Percentiles rank a stretch among this genome's conserved stretches.
These are phyloP conservation scores for Catostylus mosaicus DNA, from an alignment of 30 jellyfish, hydroid and myxozoan genomes.

Conservation along the genomic window DNA sequence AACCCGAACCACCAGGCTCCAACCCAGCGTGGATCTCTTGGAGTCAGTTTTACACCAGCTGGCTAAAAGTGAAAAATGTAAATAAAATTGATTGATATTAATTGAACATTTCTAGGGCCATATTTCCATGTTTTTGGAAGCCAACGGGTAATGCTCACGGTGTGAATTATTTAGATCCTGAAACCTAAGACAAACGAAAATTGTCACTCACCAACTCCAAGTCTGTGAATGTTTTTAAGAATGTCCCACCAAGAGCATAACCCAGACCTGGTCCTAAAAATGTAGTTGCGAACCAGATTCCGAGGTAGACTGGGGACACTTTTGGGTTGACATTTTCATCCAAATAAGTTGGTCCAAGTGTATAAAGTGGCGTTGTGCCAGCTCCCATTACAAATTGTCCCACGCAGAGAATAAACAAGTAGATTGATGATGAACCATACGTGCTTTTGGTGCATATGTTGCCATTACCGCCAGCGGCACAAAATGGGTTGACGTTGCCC, in stretches of 20 bases:
- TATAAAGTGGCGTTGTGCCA: slow-evolving; percentile 91
- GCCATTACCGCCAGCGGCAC: slow-evolving; percentile 12
- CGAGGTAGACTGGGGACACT: slow-evolving; percentile 89
- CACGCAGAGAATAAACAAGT: slow-evolving; percentile 39
- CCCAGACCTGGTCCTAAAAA: slow-evolving; percentile 97
- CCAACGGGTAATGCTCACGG: no score
- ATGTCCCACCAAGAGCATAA: slow-evolving; percentile 70
- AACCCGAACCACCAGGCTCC: slow-evolving; percentile 79
- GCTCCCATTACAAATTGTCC: slow-evolving; percentile 94
- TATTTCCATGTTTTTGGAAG: no score
- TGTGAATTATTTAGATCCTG: no score
- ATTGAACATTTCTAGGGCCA: no score
- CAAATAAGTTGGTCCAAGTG: slow-evolving; percentile 90
- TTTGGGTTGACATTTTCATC: slow-evolving; percentile 94
- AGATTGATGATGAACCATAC: slow-evolving; percentile 21
- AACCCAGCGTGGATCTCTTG: slow-evolving; percentile 85
- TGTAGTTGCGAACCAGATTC: slow-evolving; percentile 88
- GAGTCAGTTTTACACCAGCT: slow-evolving; percentile 55
- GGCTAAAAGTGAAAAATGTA: no score
- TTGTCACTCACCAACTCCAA: slow-evolving; percentile 36
- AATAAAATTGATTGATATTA: no score
- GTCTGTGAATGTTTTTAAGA: slow-evolving; percentile 58
- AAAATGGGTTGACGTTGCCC: slow-evolving; percentile 12
- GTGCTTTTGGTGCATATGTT: slow-evolving; percentile 8
- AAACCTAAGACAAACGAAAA: no score